Evolutionary conservation across 2,797 vertebrate genomes (phyloP), one percentile per base, ranked within the genome.

Genomic region (Morus bassanus): DNA sequence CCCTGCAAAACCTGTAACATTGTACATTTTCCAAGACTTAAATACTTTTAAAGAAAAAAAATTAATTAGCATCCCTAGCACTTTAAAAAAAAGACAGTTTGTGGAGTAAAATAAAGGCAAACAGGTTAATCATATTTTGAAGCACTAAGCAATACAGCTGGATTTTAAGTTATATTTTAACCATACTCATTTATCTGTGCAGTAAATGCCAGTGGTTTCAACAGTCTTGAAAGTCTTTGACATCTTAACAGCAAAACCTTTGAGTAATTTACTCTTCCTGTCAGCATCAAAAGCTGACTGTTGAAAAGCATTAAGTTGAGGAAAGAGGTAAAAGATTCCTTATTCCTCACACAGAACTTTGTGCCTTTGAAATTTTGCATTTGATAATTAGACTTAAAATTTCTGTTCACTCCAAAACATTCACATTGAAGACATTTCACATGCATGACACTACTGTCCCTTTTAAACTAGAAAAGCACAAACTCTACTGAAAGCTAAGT

Each of bases 361-460:
- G 61, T 80, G 67, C 37, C 74, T 70, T 78, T 92, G 77, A 61
- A 61, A 70, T 87, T 90, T 23, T 87, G 7, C n/a, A 31, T 72
- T 95, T 88, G 93, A 96, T 70, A 88, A 76, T 80, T 74, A 85
- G 82, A 83, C 27, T 88, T 72, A 16, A 54, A 90, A 65, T 64
- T 90, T 73, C 37, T 91, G 84, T 88, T 97, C 76, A 83, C 56
- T 91, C 90, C 63, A 91, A 96, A 97, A 88, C 86, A 80, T 85
- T 96, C 92, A 96, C 75, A 94, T 67, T 73, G 85, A 96, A 78
- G 65, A 96, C 67, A 96, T 35, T 80, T 96, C 88, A 94, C 95
- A 88, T 65, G 88, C 95, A 97, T 78, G 74, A 85, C 56, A 90
- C 68, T 68, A 85, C 11, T n/a, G 73, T 86, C 91, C 88, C 82